Percentiles rank a stretch among this genome's conserved stretches.
Conservation (phyloP, 2,113 vertebrate species). For the Bubo scandiacus region DNA sequence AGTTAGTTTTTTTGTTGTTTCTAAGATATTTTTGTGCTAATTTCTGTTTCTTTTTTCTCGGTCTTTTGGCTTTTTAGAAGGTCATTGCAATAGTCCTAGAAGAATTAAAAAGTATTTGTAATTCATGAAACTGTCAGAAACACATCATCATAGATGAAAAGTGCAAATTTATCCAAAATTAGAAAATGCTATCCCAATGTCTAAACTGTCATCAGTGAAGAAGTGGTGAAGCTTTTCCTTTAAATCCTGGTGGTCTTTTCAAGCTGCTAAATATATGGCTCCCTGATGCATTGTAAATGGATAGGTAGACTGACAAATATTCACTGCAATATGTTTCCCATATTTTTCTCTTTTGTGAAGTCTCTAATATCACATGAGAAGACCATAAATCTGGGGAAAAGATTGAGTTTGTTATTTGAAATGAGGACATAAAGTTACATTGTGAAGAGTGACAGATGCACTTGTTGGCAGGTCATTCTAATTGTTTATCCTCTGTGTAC, state of each 20-base stretch:
- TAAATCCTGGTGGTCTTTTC: background rate
- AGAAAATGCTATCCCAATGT: background rate
- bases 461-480: background rate
- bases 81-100: background rate
- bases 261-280: background rate
- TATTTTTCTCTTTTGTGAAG: background rate
- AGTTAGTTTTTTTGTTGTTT: background rate
- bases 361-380: background rate
- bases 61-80: background rate
- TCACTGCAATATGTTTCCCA: background rate
- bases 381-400: background rate
- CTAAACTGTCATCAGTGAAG: background rate
- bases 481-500: background rate
- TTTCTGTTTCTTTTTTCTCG: background rate
- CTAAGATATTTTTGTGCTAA: background rate
- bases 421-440: background rate
- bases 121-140: background rate
- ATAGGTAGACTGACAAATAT: background rate
- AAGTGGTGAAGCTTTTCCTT: background rate
- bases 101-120: background rate
- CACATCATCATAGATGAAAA: background rate
- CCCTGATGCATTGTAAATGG: background rate
- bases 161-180: background rate
- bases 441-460: background rate
- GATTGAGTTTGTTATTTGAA: background rate